These are phyloP conservation scores for Holcopasites calliopsidis DNA, from an alignment of 1,140 invertebrate genomes.

Conservation along the genomic window DNA sequence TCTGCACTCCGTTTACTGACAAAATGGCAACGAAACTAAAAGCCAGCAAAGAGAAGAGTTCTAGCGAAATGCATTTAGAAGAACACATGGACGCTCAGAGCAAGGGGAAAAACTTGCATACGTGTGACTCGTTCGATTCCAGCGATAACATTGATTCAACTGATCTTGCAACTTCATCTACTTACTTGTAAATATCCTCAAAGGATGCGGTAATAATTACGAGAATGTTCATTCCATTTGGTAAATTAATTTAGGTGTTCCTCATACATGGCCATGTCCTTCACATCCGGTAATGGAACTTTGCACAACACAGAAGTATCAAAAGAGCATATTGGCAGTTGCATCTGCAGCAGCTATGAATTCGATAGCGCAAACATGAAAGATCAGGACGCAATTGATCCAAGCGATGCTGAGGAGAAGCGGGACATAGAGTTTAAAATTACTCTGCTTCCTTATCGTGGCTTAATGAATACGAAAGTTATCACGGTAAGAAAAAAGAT, in stretches of 20 bases:
- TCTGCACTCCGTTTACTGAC: slow-evolving; percentile 46
- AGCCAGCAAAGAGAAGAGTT: background rate
- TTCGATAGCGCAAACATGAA: no score
- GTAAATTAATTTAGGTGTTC: background rate
- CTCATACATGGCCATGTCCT: background rate
- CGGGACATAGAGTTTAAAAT: slow-evolving; percentile 35
- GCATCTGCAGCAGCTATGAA: no score
- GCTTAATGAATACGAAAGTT: slow-evolving; percentile 24
- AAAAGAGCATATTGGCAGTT: background rate
- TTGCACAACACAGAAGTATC: background rate
- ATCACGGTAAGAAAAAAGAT: slow-evolving; percentile 37
- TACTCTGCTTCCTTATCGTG: slow-evolving; percentile 50
- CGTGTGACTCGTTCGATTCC: background rate
- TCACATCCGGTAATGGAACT: background rate
- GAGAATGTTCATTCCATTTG: background rate
- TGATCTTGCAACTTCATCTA: background rate
- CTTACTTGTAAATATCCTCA: background rate
- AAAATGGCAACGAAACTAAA: background rate
- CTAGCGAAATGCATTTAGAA: slow-evolving; percentile 4
- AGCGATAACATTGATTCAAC: background rate
- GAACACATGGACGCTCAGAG: background rate
- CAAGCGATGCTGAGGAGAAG: background rate
- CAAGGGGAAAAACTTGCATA: background rate
- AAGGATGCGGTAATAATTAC: background rate
- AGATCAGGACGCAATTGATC: no score